Evolutionary conservation across 1,140 invertebrate genomes (phyloP).

Genomic region (Apis florea): DNA sequence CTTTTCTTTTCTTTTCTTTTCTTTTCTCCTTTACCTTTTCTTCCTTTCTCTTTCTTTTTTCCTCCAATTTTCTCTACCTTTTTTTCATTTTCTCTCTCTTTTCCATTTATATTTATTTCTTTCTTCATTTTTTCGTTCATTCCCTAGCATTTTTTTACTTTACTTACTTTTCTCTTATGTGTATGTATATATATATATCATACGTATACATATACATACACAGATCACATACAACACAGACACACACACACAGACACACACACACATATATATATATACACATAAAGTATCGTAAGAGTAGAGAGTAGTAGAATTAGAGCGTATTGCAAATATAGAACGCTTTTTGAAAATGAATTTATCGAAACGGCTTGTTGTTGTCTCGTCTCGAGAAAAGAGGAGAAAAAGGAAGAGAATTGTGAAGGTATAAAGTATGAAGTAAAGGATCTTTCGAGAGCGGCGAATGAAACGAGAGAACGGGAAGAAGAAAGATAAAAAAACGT

Average conservation of each 20-base stretch:
- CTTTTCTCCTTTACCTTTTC: conserved; percentile 43
- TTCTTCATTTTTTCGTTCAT: conserved; percentile 21
- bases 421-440: neutral
- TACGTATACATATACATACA: neutral
- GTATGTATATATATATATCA: neutral
- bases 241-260: no score
- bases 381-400: no score
- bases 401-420: neutral
- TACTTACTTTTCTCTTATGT: neutral
- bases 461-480: neutral
- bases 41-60: neutral
- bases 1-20: conserved; percentile 59
- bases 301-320: conserved; percentile 73
- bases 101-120: neutral
- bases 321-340: conserved; percentile 66
- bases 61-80: no score
- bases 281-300: conserved; percentile 71
- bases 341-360: conserved; percentile 54
- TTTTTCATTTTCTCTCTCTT: neutral
- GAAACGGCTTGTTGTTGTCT: conserved; percentile 29
- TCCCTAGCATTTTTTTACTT: conserved; percentile 51
- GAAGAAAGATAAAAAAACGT: neutral
- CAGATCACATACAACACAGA: no score
- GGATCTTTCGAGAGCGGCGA: neutral
- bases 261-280: conserved; percentile 59